Base-by-base conservation (phyloP, 2,888 invertebrate genomes). In the Halocaridina rubra region DNA sequence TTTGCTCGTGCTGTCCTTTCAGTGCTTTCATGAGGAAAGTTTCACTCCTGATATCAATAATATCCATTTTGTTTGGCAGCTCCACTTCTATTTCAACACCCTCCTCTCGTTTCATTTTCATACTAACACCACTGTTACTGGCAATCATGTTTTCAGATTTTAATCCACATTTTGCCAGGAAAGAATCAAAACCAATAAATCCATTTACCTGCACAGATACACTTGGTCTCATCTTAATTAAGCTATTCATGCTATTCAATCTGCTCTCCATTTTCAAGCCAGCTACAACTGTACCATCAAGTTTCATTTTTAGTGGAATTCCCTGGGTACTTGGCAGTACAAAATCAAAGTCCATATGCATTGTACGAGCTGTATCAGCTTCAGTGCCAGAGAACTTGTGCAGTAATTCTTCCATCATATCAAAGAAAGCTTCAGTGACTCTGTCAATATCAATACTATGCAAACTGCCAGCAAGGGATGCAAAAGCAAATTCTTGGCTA, bases 401-500 rank as follows among this genome's bases (percentile, higher is more conserved):
- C 19, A 75, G 3, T 33, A 77, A 64, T 2, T 46, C 32, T 5
- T 16, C 13, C 16, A 85, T 27, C 1, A 3, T 22, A 1, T 76
- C 71, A 16, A 75, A 29, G n/a, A 67, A 64, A 19, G 30, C n/a
- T 19, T 76, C 69, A 7, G 30, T 33, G 13, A 81, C 10, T 64
- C n/a, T 30, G 27, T 64, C 79, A 24, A 13, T 27, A 27, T 33
- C 72, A 30, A 64, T 53, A 27, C 80, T 53, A 24, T 80, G 64
- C 64, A 78, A 57, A 22, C 77, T 53, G 13, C 72, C 22, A 16
- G 76, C 30, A 19, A 85, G 30, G 32, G 71, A 78, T n/a, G 57
- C 61, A 33, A 77, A 87, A 3, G 22, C 39, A 19, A 81, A 61
- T 75, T 87, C 87, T 46, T 87, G 85, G 32, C 87, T 85, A 75